Percentiles rank a stretch among this genome's conserved stretches.
phyloP scores from a whole-genome alignment of 2,888 invertebrate species.

The Sinopyrophorus schimmeli region DNA sequence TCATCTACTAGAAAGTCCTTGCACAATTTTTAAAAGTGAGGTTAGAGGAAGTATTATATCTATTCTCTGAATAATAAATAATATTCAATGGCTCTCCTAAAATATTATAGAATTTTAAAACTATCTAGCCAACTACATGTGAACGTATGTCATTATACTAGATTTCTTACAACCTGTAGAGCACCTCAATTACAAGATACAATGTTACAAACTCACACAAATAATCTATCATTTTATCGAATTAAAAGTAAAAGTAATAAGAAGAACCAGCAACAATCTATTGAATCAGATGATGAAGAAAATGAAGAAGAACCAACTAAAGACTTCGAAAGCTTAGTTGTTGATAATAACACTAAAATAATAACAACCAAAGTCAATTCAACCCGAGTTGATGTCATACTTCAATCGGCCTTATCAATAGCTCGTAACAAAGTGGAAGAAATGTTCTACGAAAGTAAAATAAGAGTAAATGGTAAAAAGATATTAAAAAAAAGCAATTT shows the following conservation, averaged over 20 bases:
- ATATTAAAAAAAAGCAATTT: slow-evolving; percentile 72
- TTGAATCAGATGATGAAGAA: slow-evolving; percentile 61
- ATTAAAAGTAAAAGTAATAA: slow-evolving; percentile 41
- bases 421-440: slow-evolving; percentile 80
- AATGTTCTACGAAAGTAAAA: slow-evolving; percentile 78
- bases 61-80: too few relatives aligned
- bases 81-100: too few relatives aligned
- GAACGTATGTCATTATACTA: too few relatives aligned
- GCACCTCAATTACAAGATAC: too few relatives aligned
- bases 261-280: slow-evolving; percentile 38
- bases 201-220: too few relatives aligned
- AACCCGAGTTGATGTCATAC: slow-evolving; percentile 68
- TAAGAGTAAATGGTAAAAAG: slow-evolving; percentile 78
- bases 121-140: too few relatives aligned
- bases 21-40: too few relatives aligned
- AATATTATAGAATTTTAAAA: too few relatives aligned
- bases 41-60: too few relatives aligned
- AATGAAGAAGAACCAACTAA: slow-evolving; percentile 54
- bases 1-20: too few relatives aligned
- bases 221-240: slow-evolving; percentile 28
- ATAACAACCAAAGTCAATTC: slow-evolving; percentile 67
- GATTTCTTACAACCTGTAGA: too few relatives aligned
- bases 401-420: slow-evolving; percentile 71
- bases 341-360: slow-evolving; percentile 65
- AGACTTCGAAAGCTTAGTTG: slow-evolving; percentile 56